Conservation (phyloP, 2,113 vertebrate genomes). For the Callaeas wilsoni region DNA sequence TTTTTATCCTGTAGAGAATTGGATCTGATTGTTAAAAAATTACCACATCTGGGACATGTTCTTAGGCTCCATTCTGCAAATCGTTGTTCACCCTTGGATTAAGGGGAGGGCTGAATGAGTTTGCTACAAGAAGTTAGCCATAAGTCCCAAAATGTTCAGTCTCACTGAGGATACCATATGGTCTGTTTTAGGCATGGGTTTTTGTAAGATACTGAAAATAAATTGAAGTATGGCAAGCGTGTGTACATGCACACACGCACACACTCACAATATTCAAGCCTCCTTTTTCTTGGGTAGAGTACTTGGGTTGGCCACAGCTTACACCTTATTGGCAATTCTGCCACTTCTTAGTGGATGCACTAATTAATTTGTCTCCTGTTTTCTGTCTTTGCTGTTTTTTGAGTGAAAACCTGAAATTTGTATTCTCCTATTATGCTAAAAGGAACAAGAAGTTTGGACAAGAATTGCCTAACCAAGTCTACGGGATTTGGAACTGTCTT, state of each 20-base stretch:
- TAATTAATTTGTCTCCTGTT: neutral
- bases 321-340: neutral
- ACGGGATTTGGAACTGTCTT: neutral
- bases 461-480: neutral
- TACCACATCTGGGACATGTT: neutral
- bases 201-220: neutral
- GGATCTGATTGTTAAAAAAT: neutral
- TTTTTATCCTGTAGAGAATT: neutral
- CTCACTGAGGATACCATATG: neutral
- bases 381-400: neutral
- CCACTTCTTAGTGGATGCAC: neutral
- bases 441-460: neutral
- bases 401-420: too few relatives aligned
- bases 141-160: neutral
- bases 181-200: neutral
- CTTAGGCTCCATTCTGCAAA: neutral
- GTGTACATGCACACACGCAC: neutral
- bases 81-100: neutral
- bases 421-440: neutral
- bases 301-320: neutral
- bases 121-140: neutral
- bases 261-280: neutral
- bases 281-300: neutral
- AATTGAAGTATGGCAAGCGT: neutral
- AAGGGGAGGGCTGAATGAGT: neutral